Percentiles rank a stretch among this genome's conserved stretches.
phyloP scores from a whole-genome alignment of 2,888 invertebrate species.

The Dynastes tityus region DNA sequence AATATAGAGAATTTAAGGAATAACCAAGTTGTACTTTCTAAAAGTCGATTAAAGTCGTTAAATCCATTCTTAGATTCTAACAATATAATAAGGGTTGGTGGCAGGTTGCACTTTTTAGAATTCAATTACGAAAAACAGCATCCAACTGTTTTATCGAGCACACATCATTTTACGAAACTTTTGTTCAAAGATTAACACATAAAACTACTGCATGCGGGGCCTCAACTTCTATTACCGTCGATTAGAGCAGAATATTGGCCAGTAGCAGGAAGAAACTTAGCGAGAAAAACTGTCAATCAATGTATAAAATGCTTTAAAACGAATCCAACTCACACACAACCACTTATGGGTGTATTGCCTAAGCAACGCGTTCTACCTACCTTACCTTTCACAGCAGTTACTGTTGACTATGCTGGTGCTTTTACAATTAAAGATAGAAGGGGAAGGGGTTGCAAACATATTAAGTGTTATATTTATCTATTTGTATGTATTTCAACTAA shows the following conservation, averaged over 20 bases:
- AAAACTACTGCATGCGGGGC: neutral
- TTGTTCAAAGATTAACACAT: neutral
- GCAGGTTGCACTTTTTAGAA: too few relatives aligned
- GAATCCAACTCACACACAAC: slow-evolving; percentile 20
- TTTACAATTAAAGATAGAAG: slow-evolving; percentile 2
- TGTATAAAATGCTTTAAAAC: slow-evolving; percentile 52
- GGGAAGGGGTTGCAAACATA: slow-evolving; percentile 38
- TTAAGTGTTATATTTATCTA: slow-evolving; percentile 54
- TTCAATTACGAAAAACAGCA: too few relatives aligned
- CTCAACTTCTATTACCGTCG: slow-evolving; percentile 47
- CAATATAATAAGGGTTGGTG: too few relatives aligned
- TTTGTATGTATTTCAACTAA: slow-evolving; percentile 56
- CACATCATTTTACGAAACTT: neutral
- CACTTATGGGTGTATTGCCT: slow-evolving; percentile 56
- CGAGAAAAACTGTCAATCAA: slow-evolving; percentile 43
- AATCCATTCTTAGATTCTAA: too few relatives aligned
- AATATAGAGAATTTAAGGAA: too few relatives aligned
- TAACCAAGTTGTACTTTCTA: too few relatives aligned
- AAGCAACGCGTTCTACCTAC: slow-evolving; percentile 41
- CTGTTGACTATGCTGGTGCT: slow-evolving; percentile 48
- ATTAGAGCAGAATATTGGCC: slow-evolving; percentile 54
- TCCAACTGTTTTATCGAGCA: neutral
- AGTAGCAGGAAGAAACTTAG: slow-evolving; percentile 52
- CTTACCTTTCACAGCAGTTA: slow-evolving; percentile 24
- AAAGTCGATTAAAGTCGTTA: too few relatives aligned